Percentiles rank a stretch among this genome's conserved stretches.
Evolutionary conservation across 2,888 invertebrate genomes (phyloP).

Genomic region (Chymomyza fuscimana): DNA sequence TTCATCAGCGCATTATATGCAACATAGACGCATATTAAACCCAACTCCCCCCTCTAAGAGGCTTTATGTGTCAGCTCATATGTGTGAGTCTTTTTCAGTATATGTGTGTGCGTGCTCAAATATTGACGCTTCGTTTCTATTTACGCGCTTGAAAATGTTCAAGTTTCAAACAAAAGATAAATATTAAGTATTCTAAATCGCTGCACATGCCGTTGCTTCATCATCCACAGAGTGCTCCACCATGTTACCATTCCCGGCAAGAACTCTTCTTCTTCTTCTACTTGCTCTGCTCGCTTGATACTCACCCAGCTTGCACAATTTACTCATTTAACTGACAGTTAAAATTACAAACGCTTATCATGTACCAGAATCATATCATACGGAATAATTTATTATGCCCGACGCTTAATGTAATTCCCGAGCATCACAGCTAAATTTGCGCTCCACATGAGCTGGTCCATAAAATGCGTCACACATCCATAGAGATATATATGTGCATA

Average conservation of each 20-base stretch:
- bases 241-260: background rate
- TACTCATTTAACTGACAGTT: slow-evolving; percentile 73
- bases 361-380: slow-evolving; percentile 74
- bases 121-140: slow-evolving; percentile 70
- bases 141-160: slow-evolving; percentile 67
- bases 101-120: slow-evolving; percentile 46
- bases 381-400: slow-evolving; percentile 73
- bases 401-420: slow-evolving; percentile 72
- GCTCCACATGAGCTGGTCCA: slow-evolving; percentile 34
- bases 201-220: slow-evolving; percentile 32
- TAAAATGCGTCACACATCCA: slow-evolving; percentile 13
- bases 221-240: background rate
- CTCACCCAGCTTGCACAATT: slow-evolving; percentile 20
- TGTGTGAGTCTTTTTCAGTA: slow-evolving; percentile 18
- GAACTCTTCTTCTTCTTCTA: background rate
- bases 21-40: too few species aligned
- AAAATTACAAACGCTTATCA: slow-evolving; percentile 74
- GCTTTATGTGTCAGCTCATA: slow-evolving; percentile 48
- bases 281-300: background rate
- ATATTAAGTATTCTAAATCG: slow-evolving; percentile 72
- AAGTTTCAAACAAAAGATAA: slow-evolving; percentile 69
- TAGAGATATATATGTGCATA: slow-evolving; percentile 6
- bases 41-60: slow-evolving; percentile 25
- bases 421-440: slow-evolving; percentile 51
- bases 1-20: too few species aligned